Evolutionary conservation across 1,140 invertebrate species (phyloP).

Genomic region (Ericerus pela): DNA sequence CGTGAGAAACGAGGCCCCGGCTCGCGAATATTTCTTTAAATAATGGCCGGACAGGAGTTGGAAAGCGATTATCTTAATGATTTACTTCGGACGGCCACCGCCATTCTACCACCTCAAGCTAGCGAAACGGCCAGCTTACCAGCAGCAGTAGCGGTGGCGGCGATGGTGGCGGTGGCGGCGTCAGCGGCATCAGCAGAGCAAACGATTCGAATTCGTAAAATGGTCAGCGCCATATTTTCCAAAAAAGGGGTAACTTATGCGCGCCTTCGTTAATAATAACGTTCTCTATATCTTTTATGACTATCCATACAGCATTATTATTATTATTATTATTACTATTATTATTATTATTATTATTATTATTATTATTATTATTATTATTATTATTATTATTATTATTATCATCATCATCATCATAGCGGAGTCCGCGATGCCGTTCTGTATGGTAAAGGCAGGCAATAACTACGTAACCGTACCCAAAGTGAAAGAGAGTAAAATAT

Average conservation of each 20-base stretch:
- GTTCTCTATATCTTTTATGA: slow-evolving; percentile 11
- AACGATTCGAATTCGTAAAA: slow-evolving; percentile 11
- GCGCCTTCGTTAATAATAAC: slow-evolving; percentile 11
- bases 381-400: no score
- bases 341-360: no score
- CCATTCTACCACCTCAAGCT: slow-evolving; percentile 1
- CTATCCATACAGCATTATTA: slow-evolving; percentile 9
- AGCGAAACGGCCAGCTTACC: slow-evolving; percentile 4
- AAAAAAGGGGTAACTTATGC: slow-evolving; percentile 11
- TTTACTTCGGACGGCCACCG: slow-evolving; percentile 8
- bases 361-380: no score
- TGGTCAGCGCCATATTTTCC: slow-evolving; percentile 11
- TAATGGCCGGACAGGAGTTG: slow-evolving; percentile 11
- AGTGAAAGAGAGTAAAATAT: no score
- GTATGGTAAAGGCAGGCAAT: no score
- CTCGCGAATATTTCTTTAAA: slow-evolving; percentile 12
- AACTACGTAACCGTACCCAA: no score
- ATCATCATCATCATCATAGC: no score
- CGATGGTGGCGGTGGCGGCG: no score
- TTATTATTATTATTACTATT: no score
- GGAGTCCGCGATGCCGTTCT: no score
- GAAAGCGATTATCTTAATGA: slow-evolving; percentile 12
- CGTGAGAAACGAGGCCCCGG: slow-evolving; percentile 10
- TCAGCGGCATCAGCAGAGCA: no score
- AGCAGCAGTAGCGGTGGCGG: no score